Percentiles rank a stretch among this genome's conserved stretches.
phyloP scores from a whole-genome alignment of 2,113 vertebrate species.

The Phyllostomus discolor region DNA sequence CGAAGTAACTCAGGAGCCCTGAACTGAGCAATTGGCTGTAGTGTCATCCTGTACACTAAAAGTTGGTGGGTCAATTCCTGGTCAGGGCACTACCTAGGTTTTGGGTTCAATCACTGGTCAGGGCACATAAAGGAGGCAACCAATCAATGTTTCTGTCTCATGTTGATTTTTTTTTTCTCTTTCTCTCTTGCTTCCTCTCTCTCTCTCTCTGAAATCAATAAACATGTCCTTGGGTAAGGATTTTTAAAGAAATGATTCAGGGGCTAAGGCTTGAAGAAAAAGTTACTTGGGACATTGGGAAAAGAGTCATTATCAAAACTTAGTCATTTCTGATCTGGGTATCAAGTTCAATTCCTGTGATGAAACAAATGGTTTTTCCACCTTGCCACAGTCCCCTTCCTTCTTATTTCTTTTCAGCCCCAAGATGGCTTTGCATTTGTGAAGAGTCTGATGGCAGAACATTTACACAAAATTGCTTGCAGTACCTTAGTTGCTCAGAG shows the following conservation, averaged over 20 bases:
- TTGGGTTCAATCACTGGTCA: too few relatives aligned
- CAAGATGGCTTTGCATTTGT: not conserved
- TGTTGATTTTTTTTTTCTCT: too few relatives aligned
- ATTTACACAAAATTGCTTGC: not conserved
- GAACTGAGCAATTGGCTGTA: too few relatives aligned
- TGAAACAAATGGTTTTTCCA: not conserved
- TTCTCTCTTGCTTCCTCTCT: too few relatives aligned
- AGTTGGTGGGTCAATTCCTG: too few relatives aligned
- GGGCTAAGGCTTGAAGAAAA: not conserved
- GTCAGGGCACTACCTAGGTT: too few relatives aligned
- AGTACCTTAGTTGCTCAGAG: not conserved
- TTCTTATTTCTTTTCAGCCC: not conserved
- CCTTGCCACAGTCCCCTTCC: not conserved
- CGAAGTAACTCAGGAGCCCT: not conserved
- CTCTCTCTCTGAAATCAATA: too few relatives aligned
- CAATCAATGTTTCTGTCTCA: too few relatives aligned
- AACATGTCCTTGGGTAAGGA: too few relatives aligned
- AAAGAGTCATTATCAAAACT: not conserved
- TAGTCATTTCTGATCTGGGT: not conserved
- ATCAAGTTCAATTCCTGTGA: not conserved
- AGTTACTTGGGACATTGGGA: not conserved
- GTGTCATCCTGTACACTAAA: too few relatives aligned
- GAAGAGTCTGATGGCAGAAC: not conserved
- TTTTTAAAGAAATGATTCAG: not conserved
- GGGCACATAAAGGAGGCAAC: too few relatives aligned